These are phyloP conservation scores for Toxotes lorentzi DNA, from an alignment of 2,797 vertebrate genomes.

Conservation along the genomic window DNA sequence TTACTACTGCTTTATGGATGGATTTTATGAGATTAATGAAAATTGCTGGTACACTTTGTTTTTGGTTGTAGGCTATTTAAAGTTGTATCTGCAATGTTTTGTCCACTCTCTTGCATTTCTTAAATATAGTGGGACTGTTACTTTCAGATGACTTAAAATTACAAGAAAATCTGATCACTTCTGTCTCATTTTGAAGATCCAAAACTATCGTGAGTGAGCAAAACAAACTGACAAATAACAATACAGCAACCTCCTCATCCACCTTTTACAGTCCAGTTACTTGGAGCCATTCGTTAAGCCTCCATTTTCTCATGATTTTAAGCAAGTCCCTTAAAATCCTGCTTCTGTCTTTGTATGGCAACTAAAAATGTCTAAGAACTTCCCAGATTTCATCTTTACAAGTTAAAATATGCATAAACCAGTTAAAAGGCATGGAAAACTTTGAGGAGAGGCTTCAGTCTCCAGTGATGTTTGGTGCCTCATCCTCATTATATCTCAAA, in stretches of 20 bases:
- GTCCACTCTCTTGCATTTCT: not conserved
- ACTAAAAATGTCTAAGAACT: slow-evolving; percentile 27
- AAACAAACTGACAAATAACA: not conserved
- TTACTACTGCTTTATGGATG: slow-evolving; percentile 26
- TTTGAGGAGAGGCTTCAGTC: slow-evolving; percentile 56
- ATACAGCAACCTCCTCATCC: no score
- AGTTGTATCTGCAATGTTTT: slow-evolving; percentile 6
- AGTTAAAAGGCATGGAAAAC: slow-evolving; percentile 44
- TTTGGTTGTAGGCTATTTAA: slow-evolving; percentile 29
- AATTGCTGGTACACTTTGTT: slow-evolving; percentile 18
- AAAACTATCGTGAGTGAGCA: not conserved
- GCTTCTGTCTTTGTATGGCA: slow-evolving; percentile 22
- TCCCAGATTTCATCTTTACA: slow-evolving; percentile 27
- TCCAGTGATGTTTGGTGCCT: slow-evolving; percentile 44
- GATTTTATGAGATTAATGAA: slow-evolving; percentile 25
- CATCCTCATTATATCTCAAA: slow-evolving; percentile 72
- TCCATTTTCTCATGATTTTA: slow-evolving; percentile 12
- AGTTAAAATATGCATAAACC: slow-evolving; percentile 58
- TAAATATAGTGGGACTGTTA: not conserved
- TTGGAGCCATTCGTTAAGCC: slow-evolving; percentile 5
- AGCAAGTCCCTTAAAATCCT: slow-evolving; percentile 8
- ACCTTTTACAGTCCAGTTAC: slow-evolving; percentile 3
- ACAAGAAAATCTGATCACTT: slow-evolving; percentile 11
- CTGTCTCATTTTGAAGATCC: not conserved
- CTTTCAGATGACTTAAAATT: not conserved